phyloP scores from a whole-genome alignment of 2,797 vertebrate genomes.

The Amphiprion clarkii region DNA sequence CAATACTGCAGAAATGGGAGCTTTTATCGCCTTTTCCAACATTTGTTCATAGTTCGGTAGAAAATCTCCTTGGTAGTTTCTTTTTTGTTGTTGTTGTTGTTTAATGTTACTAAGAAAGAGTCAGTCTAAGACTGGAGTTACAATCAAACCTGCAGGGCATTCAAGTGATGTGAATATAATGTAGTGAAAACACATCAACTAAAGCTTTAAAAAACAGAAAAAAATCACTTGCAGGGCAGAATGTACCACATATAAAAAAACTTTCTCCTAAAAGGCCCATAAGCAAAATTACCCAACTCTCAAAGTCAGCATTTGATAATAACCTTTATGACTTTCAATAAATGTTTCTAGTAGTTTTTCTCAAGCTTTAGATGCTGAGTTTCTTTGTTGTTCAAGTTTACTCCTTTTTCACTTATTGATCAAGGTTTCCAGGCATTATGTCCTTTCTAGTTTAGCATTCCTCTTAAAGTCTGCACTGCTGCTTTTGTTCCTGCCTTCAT shows the following conservation, averaged over 20 bases:
- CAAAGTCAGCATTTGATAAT: constrained; percentile 9
- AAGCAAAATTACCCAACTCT: not conserved
- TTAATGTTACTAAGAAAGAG: not conserved
- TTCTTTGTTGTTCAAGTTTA: not conserved
- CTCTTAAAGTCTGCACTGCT: not conserved
- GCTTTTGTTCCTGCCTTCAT: constrained; percentile 1
- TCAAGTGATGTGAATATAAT: not conserved
- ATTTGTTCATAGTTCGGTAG: not conserved
- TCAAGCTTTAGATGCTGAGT: not conserved
- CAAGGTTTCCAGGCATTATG: not conserved
- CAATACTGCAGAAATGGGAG: not conserved
- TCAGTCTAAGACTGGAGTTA: not conserved
- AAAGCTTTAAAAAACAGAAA: no score
- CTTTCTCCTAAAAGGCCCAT: not conserved
- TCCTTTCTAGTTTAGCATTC: not conserved
- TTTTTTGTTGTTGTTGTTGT: not conserved
- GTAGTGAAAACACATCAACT: not conserved
- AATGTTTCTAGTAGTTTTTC: not conserved
- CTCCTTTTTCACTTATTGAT: no score
- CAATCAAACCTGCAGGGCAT: not conserved
- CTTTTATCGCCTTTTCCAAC: constrained; percentile 10
- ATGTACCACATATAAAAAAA: not conserved
- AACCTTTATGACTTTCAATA: not conserved
- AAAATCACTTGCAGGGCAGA: not conserved
- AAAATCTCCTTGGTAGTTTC: not conserved